Evolutionary conservation across 2,797 vertebrate species (phyloP), one percentile per base, ranked within the genome.

Genomic region (Sebastes flavidus): DNA sequence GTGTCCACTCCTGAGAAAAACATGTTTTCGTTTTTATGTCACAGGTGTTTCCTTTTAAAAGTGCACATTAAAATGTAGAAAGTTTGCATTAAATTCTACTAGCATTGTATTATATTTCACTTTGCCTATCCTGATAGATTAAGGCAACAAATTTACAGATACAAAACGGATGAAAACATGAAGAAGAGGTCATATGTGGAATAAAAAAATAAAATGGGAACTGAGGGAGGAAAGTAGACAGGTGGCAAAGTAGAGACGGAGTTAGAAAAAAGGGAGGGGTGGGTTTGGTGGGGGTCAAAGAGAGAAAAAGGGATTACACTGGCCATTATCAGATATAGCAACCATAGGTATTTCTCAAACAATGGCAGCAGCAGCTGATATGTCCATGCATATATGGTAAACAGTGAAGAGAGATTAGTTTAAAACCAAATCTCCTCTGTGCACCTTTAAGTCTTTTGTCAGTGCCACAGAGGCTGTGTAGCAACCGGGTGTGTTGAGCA

Each of bases 341-440:
- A 91, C 90, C 88, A 75, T 88, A 94, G 92, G 95, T 93, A 95
- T 95, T 96, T 93, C 93, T 95, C 93, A 95, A 81, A 89, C 92
- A 91, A 89, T 89, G 83, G 92, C 90, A 90, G 90, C 81, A 87
- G 89, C 86, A 90, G 78, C 90, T 90, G 93, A 94, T 95, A 95
- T 89, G 81, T 81, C 84, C 79, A 89, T 95, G 93, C 94, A 95
- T 95, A 94, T 96, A 95, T 94, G 95, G 92, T 94, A 95, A 96
- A 95, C 90, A 92, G 89, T 77, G 70, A 89, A 90, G 93, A 94
- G 88, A 96, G 96, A 96, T 96, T 95, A 95, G 95, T 89, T 83
- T 68, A 63, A 72, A 87, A 92, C 90, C 86, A 92, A 94, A 96
- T 94, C 94, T 95, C 91, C 88, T 93, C 83, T 54, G 69, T 89